Evolutionary conservation across 2,888 invertebrate genomes (phyloP).

Genomic region (Athalia cordata): DNA sequence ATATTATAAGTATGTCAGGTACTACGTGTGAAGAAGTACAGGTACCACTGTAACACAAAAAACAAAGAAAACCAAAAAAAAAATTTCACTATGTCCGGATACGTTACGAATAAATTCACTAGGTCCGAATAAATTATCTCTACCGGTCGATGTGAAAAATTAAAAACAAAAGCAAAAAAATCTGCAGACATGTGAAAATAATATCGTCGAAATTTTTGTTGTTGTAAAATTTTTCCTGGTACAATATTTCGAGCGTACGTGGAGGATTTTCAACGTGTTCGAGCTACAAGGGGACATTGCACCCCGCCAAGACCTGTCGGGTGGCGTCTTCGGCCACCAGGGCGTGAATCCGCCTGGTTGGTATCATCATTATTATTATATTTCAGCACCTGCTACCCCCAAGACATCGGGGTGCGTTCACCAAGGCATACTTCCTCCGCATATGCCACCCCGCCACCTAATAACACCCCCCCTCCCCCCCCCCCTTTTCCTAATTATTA

Average conservation of each 20-base stretch:
- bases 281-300: conserved; percentile 15
- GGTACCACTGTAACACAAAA: not conserved
- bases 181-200: not conserved
- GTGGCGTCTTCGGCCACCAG: conserved; percentile 64
- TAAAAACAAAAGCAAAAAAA: not conserved
- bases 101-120: too few relatives aligned
- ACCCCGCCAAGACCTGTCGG: conserved; percentile 52
- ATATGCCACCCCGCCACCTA: conserved; percentile 29
- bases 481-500: not conserved
- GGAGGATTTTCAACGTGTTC: not conserved
- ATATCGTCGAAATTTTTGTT: not conserved
- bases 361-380: too few relatives aligned
- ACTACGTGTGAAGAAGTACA: not conserved
- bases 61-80: not conserved
- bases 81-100: too few relatives aligned
- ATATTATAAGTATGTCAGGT: conserved; percentile 11
- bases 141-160: too few relatives aligned
- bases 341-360: conserved; percentile 70
- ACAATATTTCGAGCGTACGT: not conserved
- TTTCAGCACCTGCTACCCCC: conserved; percentile 70
- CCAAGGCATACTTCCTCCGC: conserved; percentile 38
- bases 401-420: conserved; percentile 60
- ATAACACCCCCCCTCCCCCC: too few relatives aligned
- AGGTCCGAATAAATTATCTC: too few relatives aligned
- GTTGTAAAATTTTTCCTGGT: not conserved